phyloP scores from a whole-genome alignment of 2,888 invertebrate genomes.

The Aphodius sticticus region DNA sequence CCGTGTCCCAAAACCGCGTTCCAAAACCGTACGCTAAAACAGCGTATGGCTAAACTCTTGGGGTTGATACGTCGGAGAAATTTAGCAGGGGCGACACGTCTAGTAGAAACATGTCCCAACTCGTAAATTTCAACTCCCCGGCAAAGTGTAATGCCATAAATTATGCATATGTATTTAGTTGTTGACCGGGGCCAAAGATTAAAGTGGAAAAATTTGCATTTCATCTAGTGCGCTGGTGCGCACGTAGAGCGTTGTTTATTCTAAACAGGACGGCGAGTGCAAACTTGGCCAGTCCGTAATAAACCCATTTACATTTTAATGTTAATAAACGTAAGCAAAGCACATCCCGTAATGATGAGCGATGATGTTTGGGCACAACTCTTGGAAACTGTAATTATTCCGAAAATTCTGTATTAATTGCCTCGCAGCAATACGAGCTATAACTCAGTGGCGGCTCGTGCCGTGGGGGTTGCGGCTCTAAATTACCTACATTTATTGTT shows the following conservation, averaged over 20 bases:
- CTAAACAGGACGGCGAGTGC: conserved; percentile 21
- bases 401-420: background rate
- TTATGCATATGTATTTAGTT: conserved; percentile 4
- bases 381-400: background rate
- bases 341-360: background rate
- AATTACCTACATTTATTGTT: too few relatives aligned
- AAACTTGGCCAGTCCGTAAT: conserved; percentile 24
- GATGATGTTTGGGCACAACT: background rate
- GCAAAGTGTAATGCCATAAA: conserved; percentile 4
- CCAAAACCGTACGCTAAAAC: too few relatives aligned
- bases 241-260: conserved; percentile 18
- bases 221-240: conserved; percentile 14
- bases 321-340: background rate
- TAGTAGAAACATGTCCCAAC: background rate
- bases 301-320: conserved; percentile 24
- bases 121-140: background rate
- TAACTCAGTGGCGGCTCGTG: too few relatives aligned
- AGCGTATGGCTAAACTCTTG: background rate
- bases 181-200: conserved; percentile 19
- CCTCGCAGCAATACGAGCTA: background rate
- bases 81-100: background rate
- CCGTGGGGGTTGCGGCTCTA: too few relatives aligned
- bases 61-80: background rate
- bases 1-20: too few relatives aligned
- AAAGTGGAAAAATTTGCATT: conserved; percentile 19